Percentiles rank a stretch among this genome's conserved stretches.
Evolutionary conservation across 2,888 invertebrate species (phyloP).

Genomic region (Agriopis marginaria): DNA sequence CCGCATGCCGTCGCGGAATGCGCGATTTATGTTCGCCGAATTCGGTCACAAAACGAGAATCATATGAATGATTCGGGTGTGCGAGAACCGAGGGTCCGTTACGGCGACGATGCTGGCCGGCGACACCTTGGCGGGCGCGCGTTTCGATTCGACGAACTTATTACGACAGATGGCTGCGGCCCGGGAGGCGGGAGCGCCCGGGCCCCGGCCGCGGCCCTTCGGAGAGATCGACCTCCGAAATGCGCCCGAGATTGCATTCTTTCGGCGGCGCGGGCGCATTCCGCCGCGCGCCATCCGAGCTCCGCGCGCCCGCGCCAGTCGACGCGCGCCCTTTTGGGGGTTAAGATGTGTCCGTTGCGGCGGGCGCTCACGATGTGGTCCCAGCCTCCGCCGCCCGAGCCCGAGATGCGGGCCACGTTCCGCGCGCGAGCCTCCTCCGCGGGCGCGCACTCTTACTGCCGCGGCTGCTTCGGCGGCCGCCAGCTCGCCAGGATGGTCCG

Average conservation of each 20-base stretch:
- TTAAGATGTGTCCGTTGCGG: conserved; percentile 85
- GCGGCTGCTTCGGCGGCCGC: conserved; percentile 67
- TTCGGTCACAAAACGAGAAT: conserved; percentile 46
- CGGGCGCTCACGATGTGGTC: conserved; percentile 85
- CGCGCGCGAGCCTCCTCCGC: conserved; percentile 70
- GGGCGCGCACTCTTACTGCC: conserved; percentile 67
- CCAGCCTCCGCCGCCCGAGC: conserved; percentile 80
- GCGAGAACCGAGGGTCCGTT: conserved; percentile 75
- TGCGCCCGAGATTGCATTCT: conserved; percentile 87
- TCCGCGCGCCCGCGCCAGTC: conserved; percentile 83
- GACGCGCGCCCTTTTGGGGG: conserved; percentile 86
- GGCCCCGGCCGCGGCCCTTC: conserved; percentile 71
- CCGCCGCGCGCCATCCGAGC: conserved; percentile 83
- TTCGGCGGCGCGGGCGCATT: conserved; percentile 86
- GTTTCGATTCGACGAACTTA: conserved; percentile 85
- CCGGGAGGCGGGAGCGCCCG: conserved; percentile 80
- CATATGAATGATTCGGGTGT: conserved; percentile 64
- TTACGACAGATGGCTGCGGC: conserved; percentile 84
- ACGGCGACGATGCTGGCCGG: conserved; percentile 65
- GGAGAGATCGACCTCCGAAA: conserved; percentile 87
- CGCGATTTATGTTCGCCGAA: conserved; percentile 36
- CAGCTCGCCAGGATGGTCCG: conserved; percentile 79
- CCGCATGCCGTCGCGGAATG: conserved; percentile 27
- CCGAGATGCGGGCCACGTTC: conserved; percentile 64
- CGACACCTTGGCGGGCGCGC: conserved; percentile 75